These are phyloP conservation scores for Seriola rivoliana DNA, from an alignment of 2,113 vertebrate genomes.

Conservation along the genomic window DNA sequence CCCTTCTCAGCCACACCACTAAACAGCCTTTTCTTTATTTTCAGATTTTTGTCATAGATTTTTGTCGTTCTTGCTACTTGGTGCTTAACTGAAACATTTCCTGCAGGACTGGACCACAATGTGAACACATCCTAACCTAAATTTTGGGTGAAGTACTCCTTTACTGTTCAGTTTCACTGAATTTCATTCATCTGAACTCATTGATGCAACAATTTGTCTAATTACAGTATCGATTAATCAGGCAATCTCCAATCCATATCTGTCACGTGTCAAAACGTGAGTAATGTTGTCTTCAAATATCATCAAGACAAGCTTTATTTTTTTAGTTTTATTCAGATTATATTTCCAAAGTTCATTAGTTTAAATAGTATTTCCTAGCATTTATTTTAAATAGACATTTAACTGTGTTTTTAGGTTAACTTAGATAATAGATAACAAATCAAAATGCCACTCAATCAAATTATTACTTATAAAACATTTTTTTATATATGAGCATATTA, in stretches of 20 bases:
- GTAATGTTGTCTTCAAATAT: slow-evolving; percentile 1
- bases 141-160: slow-evolving; percentile 56
- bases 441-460: neutral
- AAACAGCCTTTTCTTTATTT: neutral
- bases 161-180: slow-evolving; percentile 29
- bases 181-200: slow-evolving; percentile 52
- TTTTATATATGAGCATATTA: neutral
- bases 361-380: neutral
- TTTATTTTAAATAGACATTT: neutral
- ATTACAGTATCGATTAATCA: neutral
- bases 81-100: neutral
- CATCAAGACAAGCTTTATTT: neutral
- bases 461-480: neutral
- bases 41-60: neutral
- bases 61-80: neutral
- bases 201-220: neutral
- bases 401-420: neutral
- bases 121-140: neutral
- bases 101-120: neutral
- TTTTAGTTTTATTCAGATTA: neutral
- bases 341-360: neutral
- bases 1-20: no score
- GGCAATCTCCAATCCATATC: neutral
- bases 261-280: slow-evolving; percentile 9
- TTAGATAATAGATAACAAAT: neutral